Base-by-base conservation (phyloP, 2,797 vertebrate genomes). In the Tokudaia tokunoshimensis region DNA sequence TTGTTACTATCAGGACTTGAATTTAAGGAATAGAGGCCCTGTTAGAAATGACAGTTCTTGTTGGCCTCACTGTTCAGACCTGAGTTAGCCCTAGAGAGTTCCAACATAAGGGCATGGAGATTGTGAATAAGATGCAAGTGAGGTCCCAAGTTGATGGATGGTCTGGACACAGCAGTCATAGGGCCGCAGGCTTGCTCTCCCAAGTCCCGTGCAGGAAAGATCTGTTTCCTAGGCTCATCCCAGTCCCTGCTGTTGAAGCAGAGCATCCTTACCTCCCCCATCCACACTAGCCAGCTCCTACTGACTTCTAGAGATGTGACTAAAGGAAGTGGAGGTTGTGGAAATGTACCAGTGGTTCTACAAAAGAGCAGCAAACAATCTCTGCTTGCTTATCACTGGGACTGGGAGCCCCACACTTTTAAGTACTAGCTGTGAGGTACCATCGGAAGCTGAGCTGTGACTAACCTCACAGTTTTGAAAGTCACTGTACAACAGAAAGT, bases 281-380 rank as follows among this genome's bases (percentile, higher is more conserved):
- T 0, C 61, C 10, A 26, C 0, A 11, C 10, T 4, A 41, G 26
- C 34, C 26, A 34, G 13, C 5, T 52, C 26, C 37, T 4, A 5
- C 10, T 55, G 26, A 63, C 24, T 57, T 65, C 52, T 9, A 34
- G 24, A 57, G 2, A 7, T 26, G 37, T 5, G 57, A 37, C 1
- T 3, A 24, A 55, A 57, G 10, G 19, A 72, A 19, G 34, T 0
- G 3, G 20, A 84, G 6, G 22, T 50, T 50, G 13, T 1, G 84
- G 57, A 50, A 20, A 1, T 31, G 19, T n/a, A 7, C 11, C 2
- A 22, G 12, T 29, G 12, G 1, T 0, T 75, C 79, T 65, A 37
- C 9, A 26, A 19, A 55, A 41, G 65, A 37, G 7, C 34, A 26
- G 7, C 24, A 79, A 3, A 2, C 0, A 24, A 15, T 26, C 50